A percentile compares a stretch with the other conserved stretches of the same genome.
Conservation (phyloP, 2,113 vertebrate genomes). For the Colius striatus region DNA sequence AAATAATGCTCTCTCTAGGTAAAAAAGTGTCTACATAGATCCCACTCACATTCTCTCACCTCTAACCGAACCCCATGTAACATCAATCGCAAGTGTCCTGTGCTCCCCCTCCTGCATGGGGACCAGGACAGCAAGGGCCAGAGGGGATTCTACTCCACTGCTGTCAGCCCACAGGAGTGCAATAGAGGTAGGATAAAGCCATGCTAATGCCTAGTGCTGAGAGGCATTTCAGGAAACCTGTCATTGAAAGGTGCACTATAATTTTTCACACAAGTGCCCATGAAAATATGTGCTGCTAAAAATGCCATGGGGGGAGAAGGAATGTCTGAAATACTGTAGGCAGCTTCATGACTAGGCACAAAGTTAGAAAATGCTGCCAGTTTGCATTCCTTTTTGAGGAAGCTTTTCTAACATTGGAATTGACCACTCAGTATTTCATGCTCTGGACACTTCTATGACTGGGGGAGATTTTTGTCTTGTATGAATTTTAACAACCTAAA, state of each 20-base stretch:
- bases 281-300: not conserved
- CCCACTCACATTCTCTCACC: not conserved
- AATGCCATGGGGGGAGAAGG: not conserved
- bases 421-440: not conserved
- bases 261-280: not conserved
- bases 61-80: rapidly evolving
- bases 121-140: not conserved
- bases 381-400: not conserved
- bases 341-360: not conserved
- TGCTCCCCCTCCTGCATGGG: rapidly evolving
- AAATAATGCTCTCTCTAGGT: not conserved
- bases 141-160: not conserved
- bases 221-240: not conserved
- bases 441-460: not conserved
- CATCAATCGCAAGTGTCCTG: rapidly evolving
- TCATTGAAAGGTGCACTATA: not conserved
- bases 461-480: not conserved
- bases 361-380: not conserved
- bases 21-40: not conserved
- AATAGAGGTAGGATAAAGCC: not conserved
- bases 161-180: not conserved
- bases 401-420: not conserved
- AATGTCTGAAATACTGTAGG: not conserved
- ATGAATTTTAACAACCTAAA: not conserved
- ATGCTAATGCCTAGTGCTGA: not conserved